A percentile compares a stretch with the other conserved stretches of the same genome.
Conservation (phyloP, 2,113 vertebrate species). For the Dasypus novemcinctus region DNA sequence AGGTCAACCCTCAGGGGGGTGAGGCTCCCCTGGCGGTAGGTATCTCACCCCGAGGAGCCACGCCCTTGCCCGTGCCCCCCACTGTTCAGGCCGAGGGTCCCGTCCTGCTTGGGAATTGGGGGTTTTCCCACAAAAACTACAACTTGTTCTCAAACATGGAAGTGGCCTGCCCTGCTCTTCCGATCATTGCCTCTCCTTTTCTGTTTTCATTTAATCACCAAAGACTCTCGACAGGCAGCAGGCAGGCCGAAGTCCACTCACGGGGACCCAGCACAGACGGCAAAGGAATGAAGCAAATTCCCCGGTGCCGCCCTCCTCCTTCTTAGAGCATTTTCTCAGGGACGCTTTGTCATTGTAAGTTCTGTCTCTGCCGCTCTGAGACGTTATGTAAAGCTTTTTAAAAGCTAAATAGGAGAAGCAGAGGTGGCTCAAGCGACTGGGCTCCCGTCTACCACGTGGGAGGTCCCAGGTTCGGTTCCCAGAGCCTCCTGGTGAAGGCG, state of each 20-base stretch:
- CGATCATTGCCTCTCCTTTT: not conserved
- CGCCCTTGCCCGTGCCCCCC: not conserved
- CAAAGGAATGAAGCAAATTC: too few species aligned
- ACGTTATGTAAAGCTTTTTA: too few species aligned
- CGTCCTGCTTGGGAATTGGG: not conserved
- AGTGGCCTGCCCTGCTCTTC: not conserved
- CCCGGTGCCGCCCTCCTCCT: too few species aligned
- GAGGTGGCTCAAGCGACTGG: too few species aligned
- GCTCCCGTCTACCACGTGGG: too few species aligned
- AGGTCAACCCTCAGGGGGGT: not conserved
- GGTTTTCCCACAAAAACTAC: not conserved
- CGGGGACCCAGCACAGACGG: not conserved
- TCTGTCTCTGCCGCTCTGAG: too few species aligned
- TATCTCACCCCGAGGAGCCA: not conserved
- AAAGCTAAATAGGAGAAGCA: too few species aligned
- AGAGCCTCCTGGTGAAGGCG: too few species aligned
- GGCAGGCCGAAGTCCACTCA: not conserved
- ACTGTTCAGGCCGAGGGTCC: not conserved
- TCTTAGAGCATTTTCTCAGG: too few species aligned
- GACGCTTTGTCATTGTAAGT: too few species aligned
- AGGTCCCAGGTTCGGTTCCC: too few species aligned
- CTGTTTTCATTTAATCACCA: not conserved
- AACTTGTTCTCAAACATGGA: not conserved
- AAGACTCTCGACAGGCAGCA: not conserved
- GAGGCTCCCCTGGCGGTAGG: not conserved